Evolutionary conservation across 2,888 invertebrate species (phyloP), one percentile per base, ranked within the genome.

Genomic region (Mantis religiosa): DNA sequence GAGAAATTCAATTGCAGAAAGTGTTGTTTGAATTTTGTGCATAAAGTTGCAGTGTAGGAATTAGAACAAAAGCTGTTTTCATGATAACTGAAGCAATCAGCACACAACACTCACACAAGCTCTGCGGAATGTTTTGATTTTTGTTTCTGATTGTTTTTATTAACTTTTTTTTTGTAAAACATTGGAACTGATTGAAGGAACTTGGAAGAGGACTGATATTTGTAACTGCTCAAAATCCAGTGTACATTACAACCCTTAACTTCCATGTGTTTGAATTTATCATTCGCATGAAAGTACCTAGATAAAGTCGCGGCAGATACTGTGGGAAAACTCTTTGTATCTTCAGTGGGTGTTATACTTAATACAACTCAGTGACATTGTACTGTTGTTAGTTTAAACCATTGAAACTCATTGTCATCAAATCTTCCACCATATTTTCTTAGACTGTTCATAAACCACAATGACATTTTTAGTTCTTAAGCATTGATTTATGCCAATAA

Each of bases 151-250:
- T 85, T 41, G 41, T 28, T 41, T 27, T 85, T 85, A 4, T 34
- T 20, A 34, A 41, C 34, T 34, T 85, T n/a, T 34, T 85, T 20
- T 27, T 41, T 85, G 15, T 27, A 85, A 85, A n/a, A 28, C 47
- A 41, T 85, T 85, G 85, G 85, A 34, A 85, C 47, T 85, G 85
- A 27, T 47, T 25, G 47, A 27, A 85, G 47, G 47, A 41, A 34
- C 34, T 27, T 71, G 54, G 20, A 82, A 88, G 81, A 88, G 84
- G 88, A 89, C 86, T 87, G 89, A 89, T 89, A 88, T 84, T 88
- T 83, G 89, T 89, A 89, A 89, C 89, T 89, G 89, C 89, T 89
- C 89, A 89, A 89, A 89, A 89, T 84, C 81, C 87, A 87, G 89
- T 89, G 89, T 89, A 89, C 83, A 89, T 83, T 87, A 41, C 83